Conservation (phyloP, 30 jellyfish, hydroid and myxozoan genomes). For the Phacellophora camtschatica region DNA sequence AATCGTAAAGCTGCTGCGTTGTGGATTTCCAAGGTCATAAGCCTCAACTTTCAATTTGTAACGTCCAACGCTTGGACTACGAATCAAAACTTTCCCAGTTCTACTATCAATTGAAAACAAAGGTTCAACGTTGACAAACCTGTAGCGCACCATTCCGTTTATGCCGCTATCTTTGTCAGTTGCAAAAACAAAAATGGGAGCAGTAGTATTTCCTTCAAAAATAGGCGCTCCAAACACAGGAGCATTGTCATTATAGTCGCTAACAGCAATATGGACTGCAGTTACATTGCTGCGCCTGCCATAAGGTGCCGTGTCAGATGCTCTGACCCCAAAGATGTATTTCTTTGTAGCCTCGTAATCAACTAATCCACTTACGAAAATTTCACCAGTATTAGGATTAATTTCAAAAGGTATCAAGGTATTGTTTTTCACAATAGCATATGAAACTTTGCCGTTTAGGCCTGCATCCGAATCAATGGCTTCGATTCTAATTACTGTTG, state of each 20-base stretch:
- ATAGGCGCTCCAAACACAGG: conserved; percentile 79
- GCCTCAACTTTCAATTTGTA: conserved; percentile 82
- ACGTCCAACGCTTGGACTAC: conserved; percentile 59
- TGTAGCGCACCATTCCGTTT: conserved; percentile 67
- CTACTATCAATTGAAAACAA: conserved; percentile 42
- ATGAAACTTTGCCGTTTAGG: conserved; percentile 60
- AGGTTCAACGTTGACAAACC: conserved; percentile 40
- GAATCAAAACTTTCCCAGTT: conserved; percentile 65
- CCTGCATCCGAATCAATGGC: conserved; percentile 92
- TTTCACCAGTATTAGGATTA: conserved; percentile 64
- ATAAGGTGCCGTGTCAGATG: conserved; percentile 74
- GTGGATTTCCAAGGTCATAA: conserved; percentile 66
- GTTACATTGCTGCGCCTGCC: conserved; percentile 22
- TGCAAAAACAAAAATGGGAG: conserved; percentile 65
- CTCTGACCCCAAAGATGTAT: conserved; percentile 74
- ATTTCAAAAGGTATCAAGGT: conserved; percentile 59
- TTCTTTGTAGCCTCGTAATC: conserved; percentile 70
- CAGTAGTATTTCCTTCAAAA: conserved; percentile 64
- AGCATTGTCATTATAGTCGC: conserved; percentile 85
- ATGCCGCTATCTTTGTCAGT: conserved; percentile 76
- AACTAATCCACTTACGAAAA: conserved; percentile 49
- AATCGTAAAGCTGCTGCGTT: conserved; percentile 34
- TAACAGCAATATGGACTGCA: conserved; percentile 51
- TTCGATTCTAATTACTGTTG: conserved; percentile 50
- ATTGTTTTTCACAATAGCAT: conserved; percentile 47